A percentile compares a stretch with the other conserved stretches of the same genome.
Evolutionary conservation across 2,113 vertebrate species (phyloP).

Genomic region (Cryptomyrus ogoouensis): DNA sequence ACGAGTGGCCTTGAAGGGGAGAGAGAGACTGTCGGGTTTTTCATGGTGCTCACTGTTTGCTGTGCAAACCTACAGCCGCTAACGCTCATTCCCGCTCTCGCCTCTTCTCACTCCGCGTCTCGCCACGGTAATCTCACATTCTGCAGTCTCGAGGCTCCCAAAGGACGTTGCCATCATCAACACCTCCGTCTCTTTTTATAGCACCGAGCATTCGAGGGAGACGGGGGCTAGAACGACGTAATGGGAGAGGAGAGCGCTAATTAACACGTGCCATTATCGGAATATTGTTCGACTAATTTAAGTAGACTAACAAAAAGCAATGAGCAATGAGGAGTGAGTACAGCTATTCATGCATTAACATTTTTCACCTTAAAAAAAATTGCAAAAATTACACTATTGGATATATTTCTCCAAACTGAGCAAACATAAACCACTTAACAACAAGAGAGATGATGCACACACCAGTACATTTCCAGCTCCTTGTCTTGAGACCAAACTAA

Average conservation of each 20-base stretch:
- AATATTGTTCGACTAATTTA: neutral
- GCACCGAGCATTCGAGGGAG: neutral
- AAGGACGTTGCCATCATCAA: neutral
- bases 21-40: neutral
- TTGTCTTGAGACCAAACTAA: neutral
- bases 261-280: neutral
- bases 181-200: constrained; percentile 4
- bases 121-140: neutral
- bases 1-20: neutral
- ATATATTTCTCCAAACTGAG: constrained; percentile 2
- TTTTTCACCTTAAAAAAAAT: neutral
- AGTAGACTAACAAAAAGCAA: neutral
- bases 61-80: neutral
- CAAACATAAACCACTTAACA: neutral
- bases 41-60: neutral
- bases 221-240: neutral
- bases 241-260: neutral
- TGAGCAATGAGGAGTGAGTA: neutral
- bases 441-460: neutral
- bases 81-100: neutral
- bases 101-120: neutral
- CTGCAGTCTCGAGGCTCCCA: neutral
- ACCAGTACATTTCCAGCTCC: neutral
- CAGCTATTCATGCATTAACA: neutral
- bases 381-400: neutral